phyloP scores from a whole-genome alignment of 2,113 vertebrate genomes.

The Caloenas nicobarica region DNA sequence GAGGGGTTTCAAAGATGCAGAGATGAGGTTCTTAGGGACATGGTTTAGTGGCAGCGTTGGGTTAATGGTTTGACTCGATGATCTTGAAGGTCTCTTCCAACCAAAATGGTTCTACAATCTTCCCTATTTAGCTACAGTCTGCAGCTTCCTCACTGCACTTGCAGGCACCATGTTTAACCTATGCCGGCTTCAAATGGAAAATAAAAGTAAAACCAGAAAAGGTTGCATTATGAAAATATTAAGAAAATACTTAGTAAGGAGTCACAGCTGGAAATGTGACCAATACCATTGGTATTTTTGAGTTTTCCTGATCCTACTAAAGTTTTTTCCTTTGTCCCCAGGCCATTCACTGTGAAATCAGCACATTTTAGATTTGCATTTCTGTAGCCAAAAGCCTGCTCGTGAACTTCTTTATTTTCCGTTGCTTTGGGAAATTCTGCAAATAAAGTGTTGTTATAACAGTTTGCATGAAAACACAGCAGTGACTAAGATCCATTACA shows the following conservation, averaged over 20 bases:
- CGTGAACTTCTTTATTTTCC: slow-evolving; percentile 3
- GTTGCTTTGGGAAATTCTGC: slow-evolving; percentile 9
- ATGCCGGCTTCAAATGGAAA: not conserved
- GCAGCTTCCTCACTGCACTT: not conserved
- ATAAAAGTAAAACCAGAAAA: not conserved
- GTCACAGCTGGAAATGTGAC: not conserved
- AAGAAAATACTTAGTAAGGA: not conserved
- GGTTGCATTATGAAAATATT: not conserved
- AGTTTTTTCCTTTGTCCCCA: not conserved
- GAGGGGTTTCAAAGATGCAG: no score
- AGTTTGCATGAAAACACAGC: slow-evolving; percentile 49
- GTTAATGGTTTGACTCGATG: no score
- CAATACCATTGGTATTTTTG: not conserved
- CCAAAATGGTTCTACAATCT: not conserved
- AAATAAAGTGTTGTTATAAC: slow-evolving; percentile 49
- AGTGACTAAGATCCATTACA: slow-evolving; percentile 59
- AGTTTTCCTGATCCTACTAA: not conserved
- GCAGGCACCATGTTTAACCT: not conserved
- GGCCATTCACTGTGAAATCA: not conserved
- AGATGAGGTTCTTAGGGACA: no score
- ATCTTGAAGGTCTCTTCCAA: not conserved
- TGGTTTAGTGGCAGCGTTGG: no score
- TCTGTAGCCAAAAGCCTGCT: not conserved
- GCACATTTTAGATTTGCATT: not conserved
- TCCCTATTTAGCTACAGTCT: not conserved